phyloP scores from a whole-genome alignment of 1,140 invertebrate species.

The Pseudachorutes palmiensis region DNA sequence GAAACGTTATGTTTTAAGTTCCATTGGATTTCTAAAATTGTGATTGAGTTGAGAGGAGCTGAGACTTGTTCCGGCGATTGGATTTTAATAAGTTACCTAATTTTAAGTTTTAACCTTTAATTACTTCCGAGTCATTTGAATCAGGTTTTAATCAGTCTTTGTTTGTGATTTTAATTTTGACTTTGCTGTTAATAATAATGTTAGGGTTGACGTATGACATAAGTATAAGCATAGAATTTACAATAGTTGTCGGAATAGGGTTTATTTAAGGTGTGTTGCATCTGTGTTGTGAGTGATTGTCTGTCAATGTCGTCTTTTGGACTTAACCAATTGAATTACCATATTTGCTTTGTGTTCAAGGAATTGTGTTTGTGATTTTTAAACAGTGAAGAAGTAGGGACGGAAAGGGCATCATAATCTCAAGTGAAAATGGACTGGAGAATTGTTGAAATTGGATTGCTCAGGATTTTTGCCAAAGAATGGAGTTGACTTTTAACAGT shows the following conservation, averaged over 20 bases:
- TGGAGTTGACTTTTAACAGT: background rate
- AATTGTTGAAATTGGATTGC: background rate
- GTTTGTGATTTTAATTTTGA: too few relatives aligned
- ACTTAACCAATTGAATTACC: background rate
- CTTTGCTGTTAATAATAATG: background rate
- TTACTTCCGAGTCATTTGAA: too few relatives aligned
- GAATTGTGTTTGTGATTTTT: background rate
- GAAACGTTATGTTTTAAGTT: background rate
- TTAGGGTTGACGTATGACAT: background rate
- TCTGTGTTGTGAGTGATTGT: background rate
- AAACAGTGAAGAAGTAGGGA: conserved; percentile 1
- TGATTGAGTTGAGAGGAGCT: conserved; percentile 2
- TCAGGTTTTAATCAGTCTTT: too few relatives aligned
- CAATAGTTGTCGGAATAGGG: too few relatives aligned
- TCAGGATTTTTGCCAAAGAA: conserved; percentile 10
- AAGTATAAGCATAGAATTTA: background rate
- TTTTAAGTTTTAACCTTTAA: too few relatives aligned
- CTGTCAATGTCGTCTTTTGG: background rate
- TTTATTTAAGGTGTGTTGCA: background rate
- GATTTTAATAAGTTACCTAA: too few relatives aligned
- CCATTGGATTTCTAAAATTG: background rate
- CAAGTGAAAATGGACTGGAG: background rate
- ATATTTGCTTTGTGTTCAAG: background rate
- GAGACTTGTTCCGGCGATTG: too few relatives aligned
- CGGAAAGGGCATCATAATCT: background rate